These are phyloP conservation scores for Drosophila tani DNA, from an alignment of 1,140 invertebrate species.

Conservation along the genomic window DNA sequence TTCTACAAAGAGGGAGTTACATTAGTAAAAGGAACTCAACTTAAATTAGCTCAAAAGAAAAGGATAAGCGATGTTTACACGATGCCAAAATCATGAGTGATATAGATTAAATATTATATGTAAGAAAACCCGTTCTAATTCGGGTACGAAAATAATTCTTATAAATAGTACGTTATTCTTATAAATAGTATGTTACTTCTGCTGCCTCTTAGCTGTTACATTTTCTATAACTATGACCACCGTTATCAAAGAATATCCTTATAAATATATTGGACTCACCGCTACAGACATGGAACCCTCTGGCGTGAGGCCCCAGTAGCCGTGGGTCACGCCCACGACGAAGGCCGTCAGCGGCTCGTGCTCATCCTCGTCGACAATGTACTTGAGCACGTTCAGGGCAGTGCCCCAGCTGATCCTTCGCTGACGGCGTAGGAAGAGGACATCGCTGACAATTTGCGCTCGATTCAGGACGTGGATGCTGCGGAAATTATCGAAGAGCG, in stretches of 20 bases:
- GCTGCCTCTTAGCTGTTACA: no score
- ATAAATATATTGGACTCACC: not conserved
- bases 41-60: not conserved
- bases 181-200: no score
- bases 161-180: no score
- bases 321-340: conserved; percentile 39
- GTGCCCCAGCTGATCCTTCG: conserved; percentile 8
- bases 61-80: not conserved
- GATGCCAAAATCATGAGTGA: not conserved
- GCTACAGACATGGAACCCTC: conserved; percentile 30
- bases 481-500: conserved; percentile 85
- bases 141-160: no score
- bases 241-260: no score
- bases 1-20: conserved; percentile 17
- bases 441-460: conserved; percentile 92
- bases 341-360: conserved; percentile 43
- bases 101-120: not conserved
- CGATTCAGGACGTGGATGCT: conserved; percentile 89
- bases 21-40: not conserved
- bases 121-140: no score
- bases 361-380: conserved; percentile 45
- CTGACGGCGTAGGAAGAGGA: conserved; percentile 87
- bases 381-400: conserved; percentile 39
- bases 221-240: no score
- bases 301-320: conserved; percentile 35